Conservation (phyloP, 2,113 vertebrate genomes). For the Datnioides undecimradiatus region DNA sequence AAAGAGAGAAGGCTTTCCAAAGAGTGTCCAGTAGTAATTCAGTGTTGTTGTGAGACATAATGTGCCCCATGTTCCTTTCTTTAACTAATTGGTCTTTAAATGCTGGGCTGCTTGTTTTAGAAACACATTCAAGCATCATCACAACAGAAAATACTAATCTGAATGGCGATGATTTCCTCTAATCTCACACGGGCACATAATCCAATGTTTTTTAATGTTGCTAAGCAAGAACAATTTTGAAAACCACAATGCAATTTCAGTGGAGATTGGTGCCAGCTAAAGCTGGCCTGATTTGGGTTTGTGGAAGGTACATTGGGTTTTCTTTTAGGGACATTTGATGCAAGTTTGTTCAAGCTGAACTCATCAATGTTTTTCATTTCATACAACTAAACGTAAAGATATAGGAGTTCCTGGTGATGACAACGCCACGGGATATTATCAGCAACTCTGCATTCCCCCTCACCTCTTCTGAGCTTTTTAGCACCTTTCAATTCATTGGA, state of each 20-base stretch:
- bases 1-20: neutral
- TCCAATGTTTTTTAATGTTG: no score
- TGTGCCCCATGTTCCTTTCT: neutral
- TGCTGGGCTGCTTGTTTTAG: neutral
- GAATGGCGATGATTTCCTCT: neutral
- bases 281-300: neutral
- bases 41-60: neutral
- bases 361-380: neutral
- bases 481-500: neutral
- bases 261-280: neutral
- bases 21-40: slow-evolving; percentile 12
- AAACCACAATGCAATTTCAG: no score
- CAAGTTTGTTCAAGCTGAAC: neutral
- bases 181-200: neutral
- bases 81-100: neutral
- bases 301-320: neutral
- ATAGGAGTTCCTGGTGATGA: neutral
- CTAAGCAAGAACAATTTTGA: no score
- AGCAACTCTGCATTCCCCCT: neutral
- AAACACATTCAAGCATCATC: neutral
- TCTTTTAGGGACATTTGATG: neutral
- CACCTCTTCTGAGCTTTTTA: neutral
- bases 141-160: neutral
- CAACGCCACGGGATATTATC: neutral
- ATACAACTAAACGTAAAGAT: neutral